These are phyloP conservation scores for Drosophila nannoptera DNA, from an alignment of 1,140 invertebrate genomes.

Conservation along the genomic window DNA sequence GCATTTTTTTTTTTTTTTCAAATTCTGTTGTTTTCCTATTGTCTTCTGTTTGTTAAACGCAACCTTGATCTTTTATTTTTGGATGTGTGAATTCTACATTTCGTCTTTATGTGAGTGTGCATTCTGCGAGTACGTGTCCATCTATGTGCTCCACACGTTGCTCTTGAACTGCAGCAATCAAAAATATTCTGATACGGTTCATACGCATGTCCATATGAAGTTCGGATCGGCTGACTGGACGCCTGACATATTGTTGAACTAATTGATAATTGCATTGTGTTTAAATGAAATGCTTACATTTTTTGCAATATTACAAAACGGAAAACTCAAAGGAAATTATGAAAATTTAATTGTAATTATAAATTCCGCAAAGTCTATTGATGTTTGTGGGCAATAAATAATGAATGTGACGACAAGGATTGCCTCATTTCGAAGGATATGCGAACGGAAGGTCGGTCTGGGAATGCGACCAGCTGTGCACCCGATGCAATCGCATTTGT, in stretches of 20 bases:
- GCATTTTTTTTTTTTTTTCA: constrained; percentile 11
- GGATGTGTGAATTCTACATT: constrained; percentile 32
- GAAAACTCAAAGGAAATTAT: too few relatives aligned
- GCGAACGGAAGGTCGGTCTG: neutral
- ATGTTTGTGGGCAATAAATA: too few relatives aligned
- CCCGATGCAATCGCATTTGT: neutral
- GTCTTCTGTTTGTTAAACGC: constrained; percentile 39
- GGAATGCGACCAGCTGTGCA: neutral
- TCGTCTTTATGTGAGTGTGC: neutral
- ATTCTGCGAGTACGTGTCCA: neutral
- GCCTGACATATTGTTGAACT: neutral
- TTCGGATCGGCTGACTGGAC: neutral
- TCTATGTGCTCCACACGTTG: neutral
- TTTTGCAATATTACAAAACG: too few relatives aligned
- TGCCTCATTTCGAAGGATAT: neutral
- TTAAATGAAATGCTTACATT: too few relatives aligned
- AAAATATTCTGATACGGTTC: constrained; percentile 7
- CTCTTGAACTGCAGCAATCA: constrained; percentile 8
- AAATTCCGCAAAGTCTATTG: too few relatives aligned
- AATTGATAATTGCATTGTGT: neutral
- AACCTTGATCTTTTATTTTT: constrained; percentile 58
- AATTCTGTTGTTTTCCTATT: constrained; percentile 23
- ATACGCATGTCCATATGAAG: neutral
- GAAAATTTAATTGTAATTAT: too few relatives aligned
- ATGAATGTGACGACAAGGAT: too few relatives aligned